Base-by-base conservation (phyloP, 2,797 vertebrate genomes). In the Mustela erminea region DNA sequence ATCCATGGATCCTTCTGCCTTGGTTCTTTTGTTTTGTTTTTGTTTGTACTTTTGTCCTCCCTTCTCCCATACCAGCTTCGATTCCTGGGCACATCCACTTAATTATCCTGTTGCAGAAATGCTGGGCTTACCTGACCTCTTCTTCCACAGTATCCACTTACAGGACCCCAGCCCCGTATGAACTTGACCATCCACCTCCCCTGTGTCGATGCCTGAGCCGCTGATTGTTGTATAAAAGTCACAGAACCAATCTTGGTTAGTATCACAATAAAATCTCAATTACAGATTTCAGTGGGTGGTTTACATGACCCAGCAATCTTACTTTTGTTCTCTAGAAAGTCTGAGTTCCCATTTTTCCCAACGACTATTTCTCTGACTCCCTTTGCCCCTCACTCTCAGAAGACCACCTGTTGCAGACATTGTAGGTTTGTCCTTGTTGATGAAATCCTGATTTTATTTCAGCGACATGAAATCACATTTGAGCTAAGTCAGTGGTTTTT, bases 381-480 rank as follows among this genome's bases (percentile, higher is more conserved):
- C 29, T 75, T 38, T 78, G 9, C 10, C 6, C 23, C 32, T 96
- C 32, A 9, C n/a, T 83, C 35, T 81, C 75, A 54, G 52, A 92
- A 93, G 87, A 83, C 52, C 23, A 49, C 52, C 82, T 70, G 29
- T 23, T 35, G 38, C 66, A 92, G 52, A 83, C 8, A 46, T 49
- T 29, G 29, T 18, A 95, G 60, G 20, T 87, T 78, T 74, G 54
- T 68, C 54, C 60, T 41, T 91, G 62, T 77, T 77, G 52, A 74
- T 23, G 90, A 82, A 94, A 75, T 95, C 32, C 66, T 92, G 83
- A 75, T 93, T 95, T 95, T 92, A 81, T 75, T 92, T 95, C 74
- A 58, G 82, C 74, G 74, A 87, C n/a, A 64, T 27, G 14, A 58
- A 93, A 90, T 92, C 43, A 87, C n/a, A 72, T 60, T 92, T 87